Percentiles rank a stretch among this genome's conserved stretches.
These are phyloP conservation scores for Lithobates pipiens DNA, from an alignment of 2,797 vertebrate genomes.

Conservation along the genomic window DNA sequence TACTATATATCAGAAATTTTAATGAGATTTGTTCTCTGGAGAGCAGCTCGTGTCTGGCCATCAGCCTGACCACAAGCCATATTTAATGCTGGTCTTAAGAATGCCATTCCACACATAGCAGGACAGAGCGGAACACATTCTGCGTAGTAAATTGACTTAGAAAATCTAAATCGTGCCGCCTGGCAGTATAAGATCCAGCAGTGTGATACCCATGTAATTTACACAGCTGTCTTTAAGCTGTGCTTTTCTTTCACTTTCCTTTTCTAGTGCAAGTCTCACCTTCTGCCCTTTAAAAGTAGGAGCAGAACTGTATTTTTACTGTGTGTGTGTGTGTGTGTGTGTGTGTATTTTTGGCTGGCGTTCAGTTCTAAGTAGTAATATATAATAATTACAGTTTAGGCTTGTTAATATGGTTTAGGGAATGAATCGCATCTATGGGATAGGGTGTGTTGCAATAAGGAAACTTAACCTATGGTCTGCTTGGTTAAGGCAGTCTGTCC, in stretches of 20 bases:
- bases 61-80: slow-evolving; percentile 5
- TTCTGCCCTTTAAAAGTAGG: not conserved
- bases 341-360: no score
- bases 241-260: not conserved
- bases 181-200: not conserved
- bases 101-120: slow-evolving; percentile 26
- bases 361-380: no score
- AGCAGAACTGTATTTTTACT: not conserved
- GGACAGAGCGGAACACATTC: not conserved
- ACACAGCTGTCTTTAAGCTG: slow-evolving; percentile 49
- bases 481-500: no score
- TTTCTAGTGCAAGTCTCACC: not conserved
- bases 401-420: not conserved
- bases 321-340: not conserved
- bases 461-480: no score
- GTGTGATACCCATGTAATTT: slow-evolving; percentile 49
- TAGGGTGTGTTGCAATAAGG: no score
- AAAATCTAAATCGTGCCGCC: slow-evolving; percentile 16
- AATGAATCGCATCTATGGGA: not conserved
- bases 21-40: not conserved
- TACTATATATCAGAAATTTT: not conserved
- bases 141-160: slow-evolving; percentile 3
- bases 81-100: not conserved
- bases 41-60: slow-evolving; percentile 44
- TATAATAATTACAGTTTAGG: not conserved